Conservation (phyloP, 2,888 invertebrate genomes). For the Leptinotarsa tumamoca region DNA sequence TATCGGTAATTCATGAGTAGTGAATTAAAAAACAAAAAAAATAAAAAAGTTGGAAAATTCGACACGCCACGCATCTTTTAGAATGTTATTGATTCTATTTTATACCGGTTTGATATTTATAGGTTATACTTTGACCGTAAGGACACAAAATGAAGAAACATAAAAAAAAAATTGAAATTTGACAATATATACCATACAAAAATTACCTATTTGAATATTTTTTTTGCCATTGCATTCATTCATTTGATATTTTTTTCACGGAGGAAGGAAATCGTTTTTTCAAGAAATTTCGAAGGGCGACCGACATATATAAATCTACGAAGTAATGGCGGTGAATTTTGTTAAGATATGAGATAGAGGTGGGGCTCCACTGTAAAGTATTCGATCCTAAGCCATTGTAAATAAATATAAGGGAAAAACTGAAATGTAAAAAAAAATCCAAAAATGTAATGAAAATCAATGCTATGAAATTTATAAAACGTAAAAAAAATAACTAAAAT, state of each 20-base stretch:
- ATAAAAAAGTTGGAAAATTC: slow-evolving; percentile 19
- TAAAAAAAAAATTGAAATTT: background rate
- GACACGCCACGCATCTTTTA: slow-evolving; percentile 14
- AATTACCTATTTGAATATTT: background rate
- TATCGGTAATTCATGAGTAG: slow-evolving; percentile 13
- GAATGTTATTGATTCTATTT: slow-evolving; percentile 26
- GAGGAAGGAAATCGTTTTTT: background rate
- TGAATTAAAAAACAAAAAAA: slow-evolving; percentile 16
- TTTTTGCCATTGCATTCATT: slow-evolving; percentile 5
- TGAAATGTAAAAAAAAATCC: too few species aligned
- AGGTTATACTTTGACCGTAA: slow-evolving; percentile 11
- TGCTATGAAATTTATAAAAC: too few species aligned
- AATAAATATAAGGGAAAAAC: too few species aligned
- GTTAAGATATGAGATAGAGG: too few species aligned
- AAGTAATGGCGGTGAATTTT: too few species aligned
- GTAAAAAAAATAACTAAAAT: too few species aligned
- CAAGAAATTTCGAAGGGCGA: too few species aligned
- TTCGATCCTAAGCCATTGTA: too few species aligned
- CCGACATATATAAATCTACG: too few species aligned
- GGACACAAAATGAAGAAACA: background rate
- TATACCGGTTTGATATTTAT: slow-evolving; percentile 6
- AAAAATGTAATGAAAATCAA: too few species aligned
- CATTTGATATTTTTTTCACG: background rate
- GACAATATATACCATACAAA: slow-evolving; percentile 18
- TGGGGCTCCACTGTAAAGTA: too few species aligned